These are phyloP conservation scores for Struthio camelus DNA, from an alignment of 2,113 vertebrate species.

Conservation along the genomic window DNA sequence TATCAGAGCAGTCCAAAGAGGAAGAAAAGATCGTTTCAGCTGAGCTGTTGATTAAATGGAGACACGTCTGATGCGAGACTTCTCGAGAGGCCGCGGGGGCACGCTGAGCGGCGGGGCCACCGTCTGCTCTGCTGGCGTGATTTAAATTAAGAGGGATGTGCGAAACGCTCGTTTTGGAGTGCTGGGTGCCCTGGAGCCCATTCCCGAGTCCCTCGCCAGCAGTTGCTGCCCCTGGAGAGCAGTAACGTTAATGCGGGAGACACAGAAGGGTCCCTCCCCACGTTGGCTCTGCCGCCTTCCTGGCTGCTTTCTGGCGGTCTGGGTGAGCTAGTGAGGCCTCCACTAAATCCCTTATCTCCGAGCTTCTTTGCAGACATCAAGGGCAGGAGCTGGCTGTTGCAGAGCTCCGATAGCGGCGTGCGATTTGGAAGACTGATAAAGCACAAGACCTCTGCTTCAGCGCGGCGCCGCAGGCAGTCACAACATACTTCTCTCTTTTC, in stretches of 20 bases:
- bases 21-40: neutral
- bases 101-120: too few relatives aligned
- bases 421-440: neutral
- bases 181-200: neutral
- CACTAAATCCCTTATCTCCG: neutral
- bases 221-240: neutral
- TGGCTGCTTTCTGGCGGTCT: neutral
- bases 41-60: neutral
- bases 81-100: neutral
- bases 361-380: neutral
- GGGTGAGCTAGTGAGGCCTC: neutral
- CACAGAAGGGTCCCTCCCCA: neutral
- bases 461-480: neutral
- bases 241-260: neutral
- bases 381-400: neutral
- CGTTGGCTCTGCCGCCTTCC: neutral
- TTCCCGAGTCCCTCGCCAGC: neutral
- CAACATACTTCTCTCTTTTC: neutral
- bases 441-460: neutral
- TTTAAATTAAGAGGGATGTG: neutral
- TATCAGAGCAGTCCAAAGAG: neutral
- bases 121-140: accelerated
- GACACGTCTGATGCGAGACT: neutral
- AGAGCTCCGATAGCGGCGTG: accelerated
- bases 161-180: neutral